Evolutionary conservation across 1,140 invertebrate genomes (phyloP), one percentile per base, ranked within the genome.

Genomic region (Tetramorium alpestre): DNA sequence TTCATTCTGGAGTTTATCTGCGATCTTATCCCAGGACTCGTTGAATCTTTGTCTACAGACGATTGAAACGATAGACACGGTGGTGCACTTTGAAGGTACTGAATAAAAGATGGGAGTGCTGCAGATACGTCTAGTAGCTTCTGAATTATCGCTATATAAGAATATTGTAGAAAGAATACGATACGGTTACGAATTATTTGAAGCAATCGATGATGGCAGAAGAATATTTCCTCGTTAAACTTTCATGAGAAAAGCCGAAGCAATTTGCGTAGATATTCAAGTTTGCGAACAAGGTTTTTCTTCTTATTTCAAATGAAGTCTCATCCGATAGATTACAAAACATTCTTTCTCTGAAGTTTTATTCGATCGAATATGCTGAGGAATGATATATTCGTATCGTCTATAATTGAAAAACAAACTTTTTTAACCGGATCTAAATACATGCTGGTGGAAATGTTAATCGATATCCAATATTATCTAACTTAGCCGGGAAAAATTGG

Each of bases 21-120:
- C 44, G 16, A 58, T 18, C 6, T 78, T 54, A 38, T 7, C 18
- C 4, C 16, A 0, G 10, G 13, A 51, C 7, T 38, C n/a, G 54
- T 38, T 22, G 28, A n/a, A 25, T 65, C 22, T 54, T 62, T 62
- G 4, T 16, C 0, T 1, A 41, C 47, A 16, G 16, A 13, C 0
- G 18, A 77, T 13, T 4, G 77, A 47, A 5, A 70, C 38, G n/a
- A n/a, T n/a, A n/a, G n/a, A 41, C 33, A 44, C 13, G 54, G 8
- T 16, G 33, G 7, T 70, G 22, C 64, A 56, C 62, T 70, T 70
- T 8, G 65, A 81, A 41, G 18, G 18, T 60, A 44, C 6, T 82
- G 67, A 73, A 82, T 82, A 73, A 82, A 82, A 73, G 16, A 73
- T 73, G 41, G 47, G 62, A 81, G 33, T n/a, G 10, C 38, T 44